phyloP scores from a whole-genome alignment of 2,113 vertebrate species.

The Scartelaos histophorus region DNA sequence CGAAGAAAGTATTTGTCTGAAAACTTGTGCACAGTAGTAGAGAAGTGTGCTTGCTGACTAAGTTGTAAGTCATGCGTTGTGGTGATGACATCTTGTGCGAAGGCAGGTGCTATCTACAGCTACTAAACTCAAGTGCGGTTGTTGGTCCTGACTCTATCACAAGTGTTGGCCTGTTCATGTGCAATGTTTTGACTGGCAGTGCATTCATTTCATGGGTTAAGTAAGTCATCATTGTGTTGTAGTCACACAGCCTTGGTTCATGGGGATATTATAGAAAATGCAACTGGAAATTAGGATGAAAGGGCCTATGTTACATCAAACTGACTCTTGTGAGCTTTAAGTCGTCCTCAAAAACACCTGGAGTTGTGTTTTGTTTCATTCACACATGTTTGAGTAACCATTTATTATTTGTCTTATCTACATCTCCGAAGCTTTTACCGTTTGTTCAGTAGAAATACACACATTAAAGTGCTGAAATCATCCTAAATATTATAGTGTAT shows the following conservation, averaged over 20 bases:
- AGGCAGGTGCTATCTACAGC: slow-evolving; percentile 48
- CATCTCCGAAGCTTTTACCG: too few species aligned
- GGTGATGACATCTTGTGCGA: slow-evolving; percentile 52
- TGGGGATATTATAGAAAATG: not conserved
- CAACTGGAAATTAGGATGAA: not conserved
- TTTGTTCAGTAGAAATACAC: too few species aligned
- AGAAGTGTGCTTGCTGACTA: slow-evolving; percentile 31
- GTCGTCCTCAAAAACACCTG: too few species aligned
- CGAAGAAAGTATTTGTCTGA: not conserved
- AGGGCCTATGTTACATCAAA: too few species aligned
- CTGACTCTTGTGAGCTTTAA: too few species aligned
- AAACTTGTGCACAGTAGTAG: slow-evolving; percentile 21
- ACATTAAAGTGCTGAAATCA: too few species aligned
- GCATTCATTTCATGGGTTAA: slow-evolving; percentile 43
- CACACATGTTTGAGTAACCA: too few species aligned
- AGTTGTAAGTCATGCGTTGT: slow-evolving; percentile 41
- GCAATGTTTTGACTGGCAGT: slow-evolving; percentile 68
- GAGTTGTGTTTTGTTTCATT: too few species aligned
- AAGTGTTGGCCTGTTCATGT: slow-evolving; percentile 61
- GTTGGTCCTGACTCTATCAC: slow-evolving; percentile 51
- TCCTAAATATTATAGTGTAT: too few species aligned
- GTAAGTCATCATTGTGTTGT: not conserved
- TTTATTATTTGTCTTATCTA: too few species aligned
- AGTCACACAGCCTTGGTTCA: not conserved
- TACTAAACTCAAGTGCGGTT: slow-evolving; percentile 25